phyloP scores from a whole-genome alignment of 2,113 vertebrate genomes.

The Leiothrix lutea region DNA sequence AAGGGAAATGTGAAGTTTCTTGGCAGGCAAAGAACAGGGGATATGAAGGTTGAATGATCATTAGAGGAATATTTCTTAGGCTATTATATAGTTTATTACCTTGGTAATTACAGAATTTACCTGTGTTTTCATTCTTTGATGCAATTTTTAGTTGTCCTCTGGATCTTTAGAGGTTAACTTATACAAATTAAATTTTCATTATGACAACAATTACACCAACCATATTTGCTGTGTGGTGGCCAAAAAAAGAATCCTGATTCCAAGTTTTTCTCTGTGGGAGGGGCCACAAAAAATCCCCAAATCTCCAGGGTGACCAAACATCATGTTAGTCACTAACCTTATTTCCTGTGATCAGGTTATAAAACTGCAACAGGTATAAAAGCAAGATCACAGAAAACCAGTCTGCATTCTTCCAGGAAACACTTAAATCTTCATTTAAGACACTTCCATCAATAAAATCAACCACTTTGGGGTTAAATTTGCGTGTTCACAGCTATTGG shows the following conservation, averaged over 20 bases:
- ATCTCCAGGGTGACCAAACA: not conserved
- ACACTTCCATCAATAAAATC: not conserved
- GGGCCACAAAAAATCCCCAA: not conserved
- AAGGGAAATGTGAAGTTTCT: not conserved
- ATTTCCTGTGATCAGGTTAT: not conserved
- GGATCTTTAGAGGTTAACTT: not conserved
- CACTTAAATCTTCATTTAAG: not conserved
- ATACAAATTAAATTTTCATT: not conserved
- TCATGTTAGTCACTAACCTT: not conserved
- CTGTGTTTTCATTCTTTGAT: not conserved
- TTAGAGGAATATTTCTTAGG: not conserved
- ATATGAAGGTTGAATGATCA: not conserved
- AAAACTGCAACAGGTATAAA: not conserved
- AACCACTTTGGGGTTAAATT: not conserved
- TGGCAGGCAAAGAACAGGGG: not conserved
- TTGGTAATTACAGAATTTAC: not conserved
- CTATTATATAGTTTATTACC: not conserved
- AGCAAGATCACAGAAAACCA: not conserved
- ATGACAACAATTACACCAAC: not conserved
- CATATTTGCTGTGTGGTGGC: not conserved
- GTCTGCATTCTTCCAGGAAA: not conserved
- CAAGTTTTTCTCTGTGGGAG: not conserved
- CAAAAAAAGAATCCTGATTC: fast-evolving
- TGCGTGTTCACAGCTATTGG: not conserved
- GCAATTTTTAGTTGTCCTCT: not conserved